Base-by-base conservation (phyloP, 2,113 vertebrate species). In the Penelope pileata region DNA sequence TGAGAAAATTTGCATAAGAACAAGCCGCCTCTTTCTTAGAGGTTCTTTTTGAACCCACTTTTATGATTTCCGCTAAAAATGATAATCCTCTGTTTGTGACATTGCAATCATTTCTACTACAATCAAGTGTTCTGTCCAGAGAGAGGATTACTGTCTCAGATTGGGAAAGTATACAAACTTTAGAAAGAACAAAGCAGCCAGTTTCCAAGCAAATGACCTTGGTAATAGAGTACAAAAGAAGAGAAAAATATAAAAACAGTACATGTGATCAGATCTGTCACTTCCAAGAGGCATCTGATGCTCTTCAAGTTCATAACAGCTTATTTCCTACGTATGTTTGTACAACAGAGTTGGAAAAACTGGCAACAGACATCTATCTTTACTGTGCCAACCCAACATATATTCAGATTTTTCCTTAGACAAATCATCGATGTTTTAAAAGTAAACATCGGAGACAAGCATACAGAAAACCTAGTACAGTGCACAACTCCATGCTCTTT, bases 1-100 rank as follows among this genome's bases (percentile, higher is more conserved):
- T 81, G 79, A 77, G 63, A 69, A 80, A 94, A 96, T 94, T 83
- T 96, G 83, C 94, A 94, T 96, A 87, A 87, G 42, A 85, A 59
- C 78, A 91, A 45, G 34, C 38, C 88, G 36, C 12, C 11, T 86
- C 86, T 91, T 94, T 80, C 72, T 91, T 84, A 36, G 23, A 50
- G 88, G 72, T 38, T n/a, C 34, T 43, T 81, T 82, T 81, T 68
- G 59, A 92, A 73, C 59, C 12, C 40, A 43, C 40, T 72, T 92
- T 96, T 85, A 88, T 87, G 62, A 86, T 76, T 91, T 85, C 63
- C 32, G 63, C 53, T 3, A 27, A 87, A 92, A 93, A 86, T 12
- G 0, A 87, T 95, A 95, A 96, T 96, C 90, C 90, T 81, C 64
- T 91, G 85, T 93, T 94, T 95, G 90, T 93, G 90, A 90, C 82